Base-by-base conservation (phyloP, 2,888 invertebrate species). In the Lysandra bellargus region DNA sequence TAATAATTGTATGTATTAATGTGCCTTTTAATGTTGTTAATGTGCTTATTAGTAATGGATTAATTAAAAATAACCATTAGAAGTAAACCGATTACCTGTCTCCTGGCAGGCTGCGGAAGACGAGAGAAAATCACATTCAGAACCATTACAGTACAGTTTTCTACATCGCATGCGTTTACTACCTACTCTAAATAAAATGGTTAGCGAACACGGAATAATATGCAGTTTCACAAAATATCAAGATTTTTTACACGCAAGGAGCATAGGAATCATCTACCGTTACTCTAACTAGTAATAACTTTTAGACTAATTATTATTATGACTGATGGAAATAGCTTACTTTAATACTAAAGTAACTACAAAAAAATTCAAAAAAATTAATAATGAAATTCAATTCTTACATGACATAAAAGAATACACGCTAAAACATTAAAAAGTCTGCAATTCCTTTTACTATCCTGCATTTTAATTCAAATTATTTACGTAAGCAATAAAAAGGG, bases 61-160 rank as follows among this genome's bases (percentile, higher is more conserved):
- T 9, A 17, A 17, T n/a, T 44, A 1, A 44, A 33, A 33, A 73
- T 6, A 40, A 44, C 23, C 9, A 44, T 44, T 12, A 17, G 17
- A 74, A 74, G n/a, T 74, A 30, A 74, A 57, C 76, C 53, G 33
- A 75, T 94, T 95, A 95, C 95, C 95, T 95, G 95, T 92, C 88
- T 95, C 95, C 95, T 95, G 95, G 95, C 95, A 95, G 94, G 95
- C 95, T 95, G 95, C 86, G 93, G 85, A 94, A 95, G 95, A 94
- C 87, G 90, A 94, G 91, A 95, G 92, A 94, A 94, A 91, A 92
- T 91, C 93, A 94, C 94, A 94, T 94, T 94, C 94, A 94, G 94
- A 94, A 92, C 91, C 90, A 92, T 90, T 92, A 93, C 89, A 88
- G 88, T 91, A 89, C 86, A 92, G 88, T 91, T 88, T 90, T 84